Evolutionary conservation across 2,888 invertebrate genomes (phyloP).

Genomic region (Atrina japonica): DNA sequence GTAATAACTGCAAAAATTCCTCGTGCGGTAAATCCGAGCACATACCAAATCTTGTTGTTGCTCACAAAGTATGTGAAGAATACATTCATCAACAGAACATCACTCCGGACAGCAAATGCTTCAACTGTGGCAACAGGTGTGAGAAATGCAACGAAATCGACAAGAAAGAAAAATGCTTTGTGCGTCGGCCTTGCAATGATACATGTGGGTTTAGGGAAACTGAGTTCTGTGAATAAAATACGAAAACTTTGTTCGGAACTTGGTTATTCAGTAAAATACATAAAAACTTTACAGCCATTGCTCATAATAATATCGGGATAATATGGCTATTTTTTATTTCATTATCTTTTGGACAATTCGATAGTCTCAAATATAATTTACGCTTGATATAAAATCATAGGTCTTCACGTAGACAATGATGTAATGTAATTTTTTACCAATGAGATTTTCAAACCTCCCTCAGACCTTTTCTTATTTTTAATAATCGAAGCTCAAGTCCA

Average conservation of each 20-base stretch:
- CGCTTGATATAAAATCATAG: constrained; percentile 48
- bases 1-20: constrained; percentile 25
- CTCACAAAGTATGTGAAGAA: constrained; percentile 22
- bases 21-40: constrained; percentile 32
- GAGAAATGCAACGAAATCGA: constrained; percentile 16
- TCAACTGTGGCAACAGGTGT: constrained; percentile 32
- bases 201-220: constrained; percentile 45
- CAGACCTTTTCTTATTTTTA: too few relatives aligned
- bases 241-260: constrained; percentile 34
- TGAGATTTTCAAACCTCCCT: constrained; percentile 44
- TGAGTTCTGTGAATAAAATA: constrained; percentile 38
- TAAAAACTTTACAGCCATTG: constrained; percentile 38
- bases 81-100: constrained; percentile 7
- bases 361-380: constrained; percentile 38
- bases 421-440: constrained; percentile 49
- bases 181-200: constrained; percentile 26
- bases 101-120: constrained; percentile 18
- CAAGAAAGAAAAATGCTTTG: constrained; percentile 5
- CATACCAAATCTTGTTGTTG: constrained; percentile 28
- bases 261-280: constrained; percentile 39
- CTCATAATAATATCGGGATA: constrained; percentile 38
- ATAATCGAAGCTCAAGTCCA: too few relatives aligned
- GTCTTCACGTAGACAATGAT: constrained; percentile 36
- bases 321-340: constrained; percentile 24
- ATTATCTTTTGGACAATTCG: constrained; percentile 31